Evolutionary conservation across 2,797 vertebrate genomes (phyloP).

Genomic region (Micropoecilia bifurca): DNA sequence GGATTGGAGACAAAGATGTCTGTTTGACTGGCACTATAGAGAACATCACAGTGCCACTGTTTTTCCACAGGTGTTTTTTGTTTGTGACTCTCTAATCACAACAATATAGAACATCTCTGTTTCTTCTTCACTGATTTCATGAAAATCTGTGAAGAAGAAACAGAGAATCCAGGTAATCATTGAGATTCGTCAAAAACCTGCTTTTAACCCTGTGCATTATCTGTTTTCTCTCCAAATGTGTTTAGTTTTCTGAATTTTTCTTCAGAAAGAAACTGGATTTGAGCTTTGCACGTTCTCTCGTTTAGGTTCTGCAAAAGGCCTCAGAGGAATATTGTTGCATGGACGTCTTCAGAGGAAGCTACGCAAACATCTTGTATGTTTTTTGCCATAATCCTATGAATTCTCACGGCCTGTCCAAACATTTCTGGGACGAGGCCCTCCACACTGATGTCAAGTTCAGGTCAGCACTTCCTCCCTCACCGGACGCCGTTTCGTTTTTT

Average conservation of each 20-base stretch:
- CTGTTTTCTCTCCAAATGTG: not conserved
- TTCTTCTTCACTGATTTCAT: too few relatives aligned
- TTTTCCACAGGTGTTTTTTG: slow-evolving; percentile 86
- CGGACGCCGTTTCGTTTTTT: not conserved
- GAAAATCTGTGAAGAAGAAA: not conserved
- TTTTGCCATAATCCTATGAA: slow-evolving; percentile 92
- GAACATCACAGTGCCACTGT: slow-evolving; percentile 85
- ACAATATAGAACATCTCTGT: too few relatives aligned
- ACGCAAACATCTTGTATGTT: slow-evolving; percentile 85
- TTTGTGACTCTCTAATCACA: not conserved
- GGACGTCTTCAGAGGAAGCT: slow-evolving; percentile 85
- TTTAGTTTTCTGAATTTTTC: not conserved
- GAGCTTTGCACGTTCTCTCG: not conserved
- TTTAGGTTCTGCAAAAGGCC: slow-evolving; percentile 86
- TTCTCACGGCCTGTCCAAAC: slow-evolving; percentile 70
- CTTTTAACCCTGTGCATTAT: not conserved
- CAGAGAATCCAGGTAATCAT: not conserved
- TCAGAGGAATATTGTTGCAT: slow-evolving; percentile 83
- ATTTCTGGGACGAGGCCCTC: slow-evolving; percentile 85
- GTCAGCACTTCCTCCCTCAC: slow-evolving; percentile 70
- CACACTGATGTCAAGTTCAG: slow-evolving; percentile 94
- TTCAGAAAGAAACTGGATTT: not conserved
- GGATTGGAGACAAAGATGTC: slow-evolving; percentile 79
- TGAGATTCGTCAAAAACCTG: not conserved
- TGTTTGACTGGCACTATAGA: slow-evolving; percentile 86